Percentiles rank a stretch among this genome's conserved stretches.
Evolutionary conservation across 2,797 vertebrate species (phyloP).

Genomic region (Onychomys torridus): DNA sequence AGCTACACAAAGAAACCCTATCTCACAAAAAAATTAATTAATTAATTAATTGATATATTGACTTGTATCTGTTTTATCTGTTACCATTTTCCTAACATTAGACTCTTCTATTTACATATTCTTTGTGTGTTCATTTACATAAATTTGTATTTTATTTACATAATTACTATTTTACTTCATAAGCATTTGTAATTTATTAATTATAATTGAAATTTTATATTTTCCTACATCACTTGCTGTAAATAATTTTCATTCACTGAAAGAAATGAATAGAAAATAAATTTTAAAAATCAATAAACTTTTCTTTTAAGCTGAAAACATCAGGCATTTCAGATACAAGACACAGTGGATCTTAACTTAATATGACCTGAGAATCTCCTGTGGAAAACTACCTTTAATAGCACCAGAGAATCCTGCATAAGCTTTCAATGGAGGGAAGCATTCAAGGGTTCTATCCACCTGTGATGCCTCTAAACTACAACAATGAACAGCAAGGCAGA

Average conservation of each 20-base stretch:
- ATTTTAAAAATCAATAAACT: not conserved
- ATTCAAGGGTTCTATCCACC: too few species aligned
- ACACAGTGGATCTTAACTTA: not conserved
- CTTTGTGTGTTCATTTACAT: constrained; percentile 5
- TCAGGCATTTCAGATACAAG: not conserved
- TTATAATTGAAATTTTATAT: not conserved
- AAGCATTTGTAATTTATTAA: not conserved
- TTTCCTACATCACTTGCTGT: not conserved
- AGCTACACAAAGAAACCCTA: too few species aligned
- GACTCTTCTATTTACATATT: not conserved
- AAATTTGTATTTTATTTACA: not conserved
- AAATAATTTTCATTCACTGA: not conserved
- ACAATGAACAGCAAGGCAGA: not conserved
- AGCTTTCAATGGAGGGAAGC: not conserved
- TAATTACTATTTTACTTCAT: not conserved
- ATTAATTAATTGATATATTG: not conserved
- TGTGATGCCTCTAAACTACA: not conserved
- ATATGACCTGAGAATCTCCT: not conserved
- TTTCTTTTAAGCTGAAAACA: not conserved
- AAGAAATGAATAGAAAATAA: not conserved
- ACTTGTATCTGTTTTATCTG: not conserved
- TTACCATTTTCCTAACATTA: not conserved
- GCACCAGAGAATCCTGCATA: not conserved
- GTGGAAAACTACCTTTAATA: not conserved
- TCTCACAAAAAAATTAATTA: too few species aligned